Evolutionary conservation across 2,797 vertebrate genomes (phyloP).

Genomic region (Macroramphosus scolopax): DNA sequence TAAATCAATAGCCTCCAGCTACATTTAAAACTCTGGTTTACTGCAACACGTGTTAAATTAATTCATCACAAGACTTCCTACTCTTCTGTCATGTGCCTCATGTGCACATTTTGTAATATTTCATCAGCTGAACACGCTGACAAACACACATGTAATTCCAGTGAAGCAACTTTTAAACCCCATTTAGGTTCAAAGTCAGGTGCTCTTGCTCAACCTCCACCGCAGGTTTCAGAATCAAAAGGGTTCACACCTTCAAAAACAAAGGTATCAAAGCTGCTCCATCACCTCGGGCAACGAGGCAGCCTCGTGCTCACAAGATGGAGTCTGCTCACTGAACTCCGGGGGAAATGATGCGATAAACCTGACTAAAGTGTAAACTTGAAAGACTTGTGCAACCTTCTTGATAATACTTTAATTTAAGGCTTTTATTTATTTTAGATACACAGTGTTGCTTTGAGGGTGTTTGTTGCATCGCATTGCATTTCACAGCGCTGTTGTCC

Average conservation of each 20-base stretch:
- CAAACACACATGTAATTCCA: constrained; percentile 54
- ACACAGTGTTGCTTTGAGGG: constrained; percentile 16
- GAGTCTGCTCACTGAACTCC: constrained; percentile 34
- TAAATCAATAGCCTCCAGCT: neutral
- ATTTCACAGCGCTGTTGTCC: neutral
- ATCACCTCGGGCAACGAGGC: constrained; percentile 51
- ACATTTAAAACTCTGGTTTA: constrained; percentile 2
- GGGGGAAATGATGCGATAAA: constrained; percentile 21
- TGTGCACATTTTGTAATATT: constrained; percentile 24
- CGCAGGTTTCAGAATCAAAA: constrained; percentile 69
- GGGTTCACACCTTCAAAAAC: constrained; percentile 65
- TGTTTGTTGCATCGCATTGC: constrained; percentile 3
- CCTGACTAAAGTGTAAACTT: constrained; percentile 34
- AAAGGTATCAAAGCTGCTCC: constrained; percentile 60
- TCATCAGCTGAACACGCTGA: constrained; percentile 44
- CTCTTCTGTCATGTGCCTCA: constrained; percentile 16
- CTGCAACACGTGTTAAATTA: constrained; percentile 4
- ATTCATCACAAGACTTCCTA: constrained; percentile 16
- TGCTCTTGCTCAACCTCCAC: constrained; percentile 52
- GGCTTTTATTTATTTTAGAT: constrained; percentile 22
- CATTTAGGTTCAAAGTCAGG: constrained; percentile 42
- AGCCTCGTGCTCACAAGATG: constrained; percentile 22
- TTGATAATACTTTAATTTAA: constrained; percentile 29
- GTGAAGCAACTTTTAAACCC: constrained; percentile 52
- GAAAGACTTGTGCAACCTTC: constrained; percentile 38